These are phyloP conservation scores for Erannis defoliaria DNA, from an alignment of 2,888 invertebrate species.

Conservation along the genomic window DNA sequence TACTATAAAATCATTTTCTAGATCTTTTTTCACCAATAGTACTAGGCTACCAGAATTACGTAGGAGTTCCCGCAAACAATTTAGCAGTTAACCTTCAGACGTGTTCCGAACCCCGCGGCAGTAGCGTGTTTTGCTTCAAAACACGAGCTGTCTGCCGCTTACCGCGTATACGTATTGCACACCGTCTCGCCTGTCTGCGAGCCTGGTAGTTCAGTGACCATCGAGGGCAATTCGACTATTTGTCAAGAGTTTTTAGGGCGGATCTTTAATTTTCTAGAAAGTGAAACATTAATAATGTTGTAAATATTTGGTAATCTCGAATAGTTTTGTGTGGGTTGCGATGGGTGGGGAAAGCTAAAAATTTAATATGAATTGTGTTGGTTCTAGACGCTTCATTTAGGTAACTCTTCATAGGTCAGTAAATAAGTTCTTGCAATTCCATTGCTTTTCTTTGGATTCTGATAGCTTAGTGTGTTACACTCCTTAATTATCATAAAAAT, in stretches of 20 bases:
- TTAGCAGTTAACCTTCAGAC: conserved; percentile 39
- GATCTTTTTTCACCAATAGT: conserved; percentile 38
- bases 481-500: too few species aligned
- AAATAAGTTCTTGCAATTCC: background rate
- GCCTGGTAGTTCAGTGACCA: conserved; percentile 25
- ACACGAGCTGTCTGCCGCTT: conserved; percentile 45
- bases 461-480: too few species aligned
- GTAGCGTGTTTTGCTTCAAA: conserved; percentile 60
- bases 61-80: conserved; percentile 55
- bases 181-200: background rate
- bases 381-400: too few species aligned
- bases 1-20: background rate
- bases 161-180: background rate
- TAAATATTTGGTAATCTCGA: background rate
- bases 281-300: background rate
- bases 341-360: too few species aligned
- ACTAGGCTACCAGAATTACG: conserved; percentile 60
- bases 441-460: too few species aligned
- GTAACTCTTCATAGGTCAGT: background rate
- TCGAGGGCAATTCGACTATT: conserved; percentile 7
- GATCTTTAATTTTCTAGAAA: background rate
- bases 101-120: conserved; percentile 51
- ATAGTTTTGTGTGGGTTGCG: background rate
- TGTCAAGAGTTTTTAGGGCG: conserved; percentile 6
- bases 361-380: background rate